Evolutionary conservation across 2,113 vertebrate species (phyloP).

Genomic region (Galeopterus variegatus): DNA sequence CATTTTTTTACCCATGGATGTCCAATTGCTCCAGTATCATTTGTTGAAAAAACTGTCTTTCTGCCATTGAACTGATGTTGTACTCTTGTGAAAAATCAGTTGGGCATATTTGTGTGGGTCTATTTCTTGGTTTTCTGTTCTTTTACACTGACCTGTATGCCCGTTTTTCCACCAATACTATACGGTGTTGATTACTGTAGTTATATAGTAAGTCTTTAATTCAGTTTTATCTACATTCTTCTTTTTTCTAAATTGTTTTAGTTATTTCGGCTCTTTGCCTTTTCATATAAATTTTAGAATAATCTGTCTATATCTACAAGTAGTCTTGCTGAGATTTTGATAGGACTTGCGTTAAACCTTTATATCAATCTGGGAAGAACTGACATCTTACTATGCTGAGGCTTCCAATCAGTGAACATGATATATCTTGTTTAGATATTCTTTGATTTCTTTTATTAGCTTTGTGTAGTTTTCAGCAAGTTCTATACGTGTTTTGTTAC

Average conservation of each 20-base stretch:
- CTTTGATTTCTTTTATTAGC: slow-evolving; percentile 23
- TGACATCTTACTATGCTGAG: not conserved
- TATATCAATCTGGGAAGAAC: not conserved
- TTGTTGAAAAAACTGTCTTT: not conserved
- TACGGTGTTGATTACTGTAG: not conserved
- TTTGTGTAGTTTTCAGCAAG: not conserved
- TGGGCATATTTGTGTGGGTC: not conserved
- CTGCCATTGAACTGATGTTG: not conserved
- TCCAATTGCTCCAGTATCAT: not conserved
- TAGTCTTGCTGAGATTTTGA: slow-evolving; percentile 39
- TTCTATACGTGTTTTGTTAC: not conserved
- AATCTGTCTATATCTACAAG: not conserved
- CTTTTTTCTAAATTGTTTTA: slow-evolving; percentile 45
- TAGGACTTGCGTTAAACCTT: not conserved
- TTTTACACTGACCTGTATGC: not conserved
- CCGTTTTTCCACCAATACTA: not conserved
- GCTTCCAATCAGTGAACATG: not conserved
- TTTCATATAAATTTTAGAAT: slow-evolving; percentile 53
- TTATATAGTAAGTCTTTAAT: not conserved
- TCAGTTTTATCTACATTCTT: not conserved
- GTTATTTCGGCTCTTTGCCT: not conserved
- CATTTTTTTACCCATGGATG: not conserved
- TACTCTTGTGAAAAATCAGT: not conserved
- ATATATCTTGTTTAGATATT: slow-evolving; percentile 10
- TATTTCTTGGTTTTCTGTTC: not conserved